Percentiles rank a stretch among this genome's conserved stretches.
Evolutionary conservation across 2,888 invertebrate species (phyloP).

Genomic region (Halocaridina rubra): DNA sequence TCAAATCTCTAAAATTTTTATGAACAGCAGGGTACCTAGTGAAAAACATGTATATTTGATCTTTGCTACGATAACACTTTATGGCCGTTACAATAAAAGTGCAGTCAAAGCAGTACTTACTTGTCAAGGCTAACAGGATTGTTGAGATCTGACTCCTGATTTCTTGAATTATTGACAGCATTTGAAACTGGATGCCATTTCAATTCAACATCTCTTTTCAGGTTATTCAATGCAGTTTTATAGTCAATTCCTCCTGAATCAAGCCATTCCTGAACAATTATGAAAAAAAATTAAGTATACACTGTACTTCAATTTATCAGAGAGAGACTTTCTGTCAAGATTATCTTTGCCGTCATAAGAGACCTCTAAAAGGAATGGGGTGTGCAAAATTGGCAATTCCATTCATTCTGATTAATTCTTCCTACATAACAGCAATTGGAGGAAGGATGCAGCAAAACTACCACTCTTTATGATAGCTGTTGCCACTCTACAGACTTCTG

Average conservation of each 20-base stretch:
- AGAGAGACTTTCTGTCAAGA: not conserved
- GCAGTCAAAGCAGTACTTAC: no score
- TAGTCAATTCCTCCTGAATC: slow-evolving; percentile 73
- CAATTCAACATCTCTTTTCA: slow-evolving; percentile 73
- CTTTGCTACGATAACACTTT: not conserved
- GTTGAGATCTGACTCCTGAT: slow-evolving; percentile 72
- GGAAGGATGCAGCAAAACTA: no score
- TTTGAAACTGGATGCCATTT: slow-evolving; percentile 79
- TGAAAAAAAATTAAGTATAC: not conserved
- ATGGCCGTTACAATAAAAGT: no score
- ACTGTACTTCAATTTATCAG: not conserved
- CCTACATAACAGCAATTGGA: no score
- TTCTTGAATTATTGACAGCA: slow-evolving; percentile 78
- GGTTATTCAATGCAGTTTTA: slow-evolving; percentile 72
- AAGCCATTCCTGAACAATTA: slow-evolving; percentile 76
- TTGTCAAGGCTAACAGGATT: slow-evolving; percentile 9
- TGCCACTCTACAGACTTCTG: no score
- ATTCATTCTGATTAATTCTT: no score
- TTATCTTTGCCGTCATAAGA: not conserved
- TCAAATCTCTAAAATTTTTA: not conserved
- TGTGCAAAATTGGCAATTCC: not conserved
- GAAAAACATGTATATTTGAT: not conserved
- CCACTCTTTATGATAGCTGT: no score
- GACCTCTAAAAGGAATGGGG: not conserved
- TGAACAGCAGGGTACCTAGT: not conserved